A percentile compares a stretch with the other conserved stretches of the same genome.
Conservation (phyloP, 2,797 vertebrate species). For the Syngnathus acus region DNA sequence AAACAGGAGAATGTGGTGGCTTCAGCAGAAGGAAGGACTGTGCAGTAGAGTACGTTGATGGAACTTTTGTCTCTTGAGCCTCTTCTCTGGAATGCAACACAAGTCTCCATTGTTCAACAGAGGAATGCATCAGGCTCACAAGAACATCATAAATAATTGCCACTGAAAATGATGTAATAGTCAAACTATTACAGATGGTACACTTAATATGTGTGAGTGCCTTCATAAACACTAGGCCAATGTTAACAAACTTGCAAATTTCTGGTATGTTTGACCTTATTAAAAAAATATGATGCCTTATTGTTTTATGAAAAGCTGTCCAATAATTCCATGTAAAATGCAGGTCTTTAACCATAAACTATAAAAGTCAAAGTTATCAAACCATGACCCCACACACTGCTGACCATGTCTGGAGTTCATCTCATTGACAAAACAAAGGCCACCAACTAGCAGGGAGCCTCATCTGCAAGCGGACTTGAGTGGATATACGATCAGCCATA, state of each 20-base stretch:
- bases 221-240: slow-evolving; percentile 6
- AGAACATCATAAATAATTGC: slow-evolving; percentile 25
- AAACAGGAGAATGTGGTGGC: slow-evolving; percentile 13
- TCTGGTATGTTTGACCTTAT: too few species aligned
- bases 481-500: slow-evolving; percentile 13
- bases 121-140: slow-evolving; percentile 5
- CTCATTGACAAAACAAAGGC: slow-evolving; percentile 43
- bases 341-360: slow-evolving; percentile 32
- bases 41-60: slow-evolving; percentile 13
- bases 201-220: background rate
- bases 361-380: slow-evolving; percentile 32
- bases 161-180: slow-evolving; percentile 26
- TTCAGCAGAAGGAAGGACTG: slow-evolving; percentile 11
- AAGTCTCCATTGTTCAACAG: slow-evolving; percentile 30
- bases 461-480: slow-evolving; percentile 28
- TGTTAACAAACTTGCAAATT: slow-evolving; percentile 23
- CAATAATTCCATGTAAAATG: slow-evolving; percentile 26
- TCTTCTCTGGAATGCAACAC: slow-evolving; percentile 25
- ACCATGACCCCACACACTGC: slow-evolving; percentile 21
- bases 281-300: slow-evolving; percentile 11
- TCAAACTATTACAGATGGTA: slow-evolving; percentile 29
- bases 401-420: slow-evolving; percentile 38
- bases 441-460: slow-evolving; percentile 31
- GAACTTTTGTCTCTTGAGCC: slow-evolving; percentile 35
- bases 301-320: background rate